Evolutionary conservation across 2,113 vertebrate species (phyloP).

Genomic region (Seriola rivoliana): DNA sequence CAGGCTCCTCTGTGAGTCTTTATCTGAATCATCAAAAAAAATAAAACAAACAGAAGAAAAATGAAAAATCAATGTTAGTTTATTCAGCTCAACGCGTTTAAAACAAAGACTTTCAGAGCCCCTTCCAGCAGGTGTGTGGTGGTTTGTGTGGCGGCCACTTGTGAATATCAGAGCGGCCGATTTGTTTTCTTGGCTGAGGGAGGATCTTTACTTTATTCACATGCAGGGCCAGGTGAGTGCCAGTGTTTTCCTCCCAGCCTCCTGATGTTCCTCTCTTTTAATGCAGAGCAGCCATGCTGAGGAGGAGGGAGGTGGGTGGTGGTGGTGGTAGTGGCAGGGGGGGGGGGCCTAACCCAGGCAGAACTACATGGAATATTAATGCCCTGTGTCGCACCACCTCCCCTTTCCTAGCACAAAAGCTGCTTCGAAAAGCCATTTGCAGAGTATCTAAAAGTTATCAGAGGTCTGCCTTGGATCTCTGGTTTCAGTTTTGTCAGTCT

Average conservation of each 20-base stretch:
- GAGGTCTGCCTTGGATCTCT: constrained; percentile 24
- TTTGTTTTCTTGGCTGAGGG: constrained; percentile 37
- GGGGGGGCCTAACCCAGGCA: constrained; percentile 15
- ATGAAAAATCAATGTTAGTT: constrained; percentile 30
- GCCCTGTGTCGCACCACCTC: constrained; percentile 13
- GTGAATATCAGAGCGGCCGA: constrained; percentile 37
- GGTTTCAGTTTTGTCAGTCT: constrained; percentile 41
- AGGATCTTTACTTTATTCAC: constrained; percentile 36
- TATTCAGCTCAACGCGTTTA: constrained; percentile 16
- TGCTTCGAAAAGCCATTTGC: constrained; percentile 39
- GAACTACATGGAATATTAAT: constrained; percentile 59
- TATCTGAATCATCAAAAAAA: constrained; percentile 41
- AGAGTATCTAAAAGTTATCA: constrained; percentile 26
- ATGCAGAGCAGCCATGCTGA: constrained; percentile 43
- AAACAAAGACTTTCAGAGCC: constrained; percentile 4
- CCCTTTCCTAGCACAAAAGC: constrained; percentile 15
- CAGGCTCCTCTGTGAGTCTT: constrained; percentile 27
- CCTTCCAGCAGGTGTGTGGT: neutral
- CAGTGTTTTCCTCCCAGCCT: neutral
- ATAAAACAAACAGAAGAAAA: constrained; percentile 13
- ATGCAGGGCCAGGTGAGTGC: constrained; percentile 46
- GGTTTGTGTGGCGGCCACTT: constrained; percentile 1
- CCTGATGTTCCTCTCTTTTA: constrained; percentile 44
- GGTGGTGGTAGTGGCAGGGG: neutral
- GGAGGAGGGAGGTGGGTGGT: neutral